Conservation (phyloP, 2,888 invertebrate species). For the Macaria notata region DNA sequence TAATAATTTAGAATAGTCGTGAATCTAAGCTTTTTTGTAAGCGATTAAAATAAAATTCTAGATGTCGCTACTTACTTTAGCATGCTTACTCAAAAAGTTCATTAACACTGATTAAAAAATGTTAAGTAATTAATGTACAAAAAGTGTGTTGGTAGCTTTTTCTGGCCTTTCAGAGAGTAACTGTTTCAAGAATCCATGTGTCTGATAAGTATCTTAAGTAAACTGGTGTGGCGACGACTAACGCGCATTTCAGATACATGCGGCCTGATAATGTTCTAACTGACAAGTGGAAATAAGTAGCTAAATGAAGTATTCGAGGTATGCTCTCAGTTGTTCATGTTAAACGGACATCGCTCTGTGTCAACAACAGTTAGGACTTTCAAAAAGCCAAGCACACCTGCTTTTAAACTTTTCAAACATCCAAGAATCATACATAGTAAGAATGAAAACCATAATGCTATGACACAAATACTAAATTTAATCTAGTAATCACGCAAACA, state of each 20-base stretch:
- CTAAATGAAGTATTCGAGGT: slow-evolving; percentile 45
- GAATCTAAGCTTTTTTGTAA: too few relatives aligned
- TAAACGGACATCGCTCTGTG: slow-evolving; percentile 9
- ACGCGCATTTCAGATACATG: slow-evolving; percentile 54
- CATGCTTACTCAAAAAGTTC: too few relatives aligned
- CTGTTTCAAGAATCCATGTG: slow-evolving; percentile 49
- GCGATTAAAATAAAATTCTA: too few relatives aligned
- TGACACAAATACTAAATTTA: too few relatives aligned
- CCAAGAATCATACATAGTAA: neutral
- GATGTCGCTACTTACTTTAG: too few relatives aligned
- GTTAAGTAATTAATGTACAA: slow-evolving; percentile 3
- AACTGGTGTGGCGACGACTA: slow-evolving; percentile 55
- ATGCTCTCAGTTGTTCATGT: slow-evolving; percentile 20
- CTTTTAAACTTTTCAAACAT: neutral
- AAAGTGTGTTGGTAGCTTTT: slow-evolving; percentile 3
- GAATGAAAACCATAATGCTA: too few relatives aligned
- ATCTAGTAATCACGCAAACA: too few relatives aligned
- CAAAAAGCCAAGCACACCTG: slow-evolving; percentile 2
- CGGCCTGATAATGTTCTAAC: slow-evolving; percentile 53
- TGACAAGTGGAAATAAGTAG: slow-evolving; percentile 60
- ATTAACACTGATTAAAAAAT: too few relatives aligned
- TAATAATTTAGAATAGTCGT: too few relatives aligned
- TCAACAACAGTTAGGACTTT: slow-evolving; percentile 26
- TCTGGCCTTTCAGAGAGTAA: slow-evolving; percentile 30
- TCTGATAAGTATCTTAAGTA: slow-evolving; percentile 57